phyloP scores from a whole-genome alignment of 2,113 vertebrate genomes.

The Plecturocebus donacophilus region DNA sequence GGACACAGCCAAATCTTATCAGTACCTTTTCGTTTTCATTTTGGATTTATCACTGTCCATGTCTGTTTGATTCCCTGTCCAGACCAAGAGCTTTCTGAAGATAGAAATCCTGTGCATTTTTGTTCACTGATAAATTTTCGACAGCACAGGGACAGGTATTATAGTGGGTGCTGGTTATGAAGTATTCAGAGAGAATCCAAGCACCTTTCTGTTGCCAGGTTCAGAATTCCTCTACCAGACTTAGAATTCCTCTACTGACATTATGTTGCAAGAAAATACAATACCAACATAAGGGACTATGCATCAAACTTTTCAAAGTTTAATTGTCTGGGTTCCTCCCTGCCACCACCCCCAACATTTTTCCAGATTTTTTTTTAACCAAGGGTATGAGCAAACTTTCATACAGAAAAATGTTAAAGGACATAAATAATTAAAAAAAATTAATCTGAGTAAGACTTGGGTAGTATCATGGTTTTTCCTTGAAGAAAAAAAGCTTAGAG shows the following conservation, averaged over 20 bases:
- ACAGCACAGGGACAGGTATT: neutral
- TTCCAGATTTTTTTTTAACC: neutral
- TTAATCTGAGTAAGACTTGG: neutral
- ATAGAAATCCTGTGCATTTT: neutral
- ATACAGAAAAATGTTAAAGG: slow-evolving; percentile 38
- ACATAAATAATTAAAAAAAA: neutral
- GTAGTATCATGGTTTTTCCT: neutral
- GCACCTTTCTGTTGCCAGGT: neutral
- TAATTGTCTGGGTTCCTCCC: neutral
- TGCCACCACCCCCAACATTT: neutral
- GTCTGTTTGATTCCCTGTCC: neutral
- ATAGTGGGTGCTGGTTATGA: neutral
- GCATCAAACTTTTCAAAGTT: slow-evolving; percentile 17
- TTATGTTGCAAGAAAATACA: neutral
- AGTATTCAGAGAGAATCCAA: neutral
- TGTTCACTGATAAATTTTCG: neutral
- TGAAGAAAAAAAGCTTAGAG: neutral
- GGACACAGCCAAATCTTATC: too few species aligned
- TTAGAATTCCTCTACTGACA: neutral
- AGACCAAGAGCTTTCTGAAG: slow-evolving; percentile 12
- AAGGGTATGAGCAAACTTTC: neutral
- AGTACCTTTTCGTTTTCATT: neutral
- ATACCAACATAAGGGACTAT: neutral
- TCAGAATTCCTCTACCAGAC: neutral
- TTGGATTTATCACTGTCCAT: neutral